phyloP scores from a whole-genome alignment of 2,888 invertebrate genomes.

The Icerya purchasi region DNA sequence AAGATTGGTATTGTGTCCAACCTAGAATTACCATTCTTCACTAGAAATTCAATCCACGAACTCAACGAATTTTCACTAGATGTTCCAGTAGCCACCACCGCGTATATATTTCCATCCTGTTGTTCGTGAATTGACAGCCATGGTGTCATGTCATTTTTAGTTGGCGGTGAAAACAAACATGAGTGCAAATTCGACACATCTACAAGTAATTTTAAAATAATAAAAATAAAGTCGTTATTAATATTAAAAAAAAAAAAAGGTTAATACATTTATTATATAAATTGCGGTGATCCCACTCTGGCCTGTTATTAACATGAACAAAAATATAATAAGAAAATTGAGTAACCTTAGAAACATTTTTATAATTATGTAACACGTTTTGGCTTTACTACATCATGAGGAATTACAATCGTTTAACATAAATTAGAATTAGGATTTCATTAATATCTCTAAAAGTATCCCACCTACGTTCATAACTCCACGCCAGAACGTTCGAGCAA shows the following conservation, averaged over 20 bases:
- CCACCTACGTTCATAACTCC: too few relatives aligned
- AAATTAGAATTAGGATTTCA: too few relatives aligned
- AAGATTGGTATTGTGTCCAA: slow-evolving; percentile 47
- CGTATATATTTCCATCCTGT: slow-evolving; percentile 71
- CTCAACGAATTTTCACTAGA: slow-evolving; percentile 73
- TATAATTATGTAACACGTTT: too few relatives aligned
- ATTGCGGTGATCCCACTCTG: background rate
- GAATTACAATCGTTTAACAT: too few relatives aligned
- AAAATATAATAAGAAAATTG: too few relatives aligned
- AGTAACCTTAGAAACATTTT: too few relatives aligned
- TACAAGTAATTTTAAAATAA: slow-evolving; percentile 25
- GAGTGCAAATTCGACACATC: slow-evolving; percentile 48
- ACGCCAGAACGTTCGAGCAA: too few relatives aligned
- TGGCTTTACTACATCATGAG: too few relatives aligned
- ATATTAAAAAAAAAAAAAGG: background rate
- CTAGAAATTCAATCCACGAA: slow-evolving; percentile 72
- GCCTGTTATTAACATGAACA: background rate
- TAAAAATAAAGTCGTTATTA: too few relatives aligned
- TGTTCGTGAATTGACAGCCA: slow-evolving; percentile 68
- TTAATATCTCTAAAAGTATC: too few relatives aligned
- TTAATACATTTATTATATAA: background rate
- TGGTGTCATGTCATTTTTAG: slow-evolving; percentile 26
- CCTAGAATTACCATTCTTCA: slow-evolving; percentile 48
- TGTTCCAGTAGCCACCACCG: slow-evolving; percentile 75
- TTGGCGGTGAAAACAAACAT: slow-evolving; percentile 27